These are phyloP conservation scores for Timandra comae DNA, from an alignment of 2,888 invertebrate species.

Conservation along the genomic window DNA sequence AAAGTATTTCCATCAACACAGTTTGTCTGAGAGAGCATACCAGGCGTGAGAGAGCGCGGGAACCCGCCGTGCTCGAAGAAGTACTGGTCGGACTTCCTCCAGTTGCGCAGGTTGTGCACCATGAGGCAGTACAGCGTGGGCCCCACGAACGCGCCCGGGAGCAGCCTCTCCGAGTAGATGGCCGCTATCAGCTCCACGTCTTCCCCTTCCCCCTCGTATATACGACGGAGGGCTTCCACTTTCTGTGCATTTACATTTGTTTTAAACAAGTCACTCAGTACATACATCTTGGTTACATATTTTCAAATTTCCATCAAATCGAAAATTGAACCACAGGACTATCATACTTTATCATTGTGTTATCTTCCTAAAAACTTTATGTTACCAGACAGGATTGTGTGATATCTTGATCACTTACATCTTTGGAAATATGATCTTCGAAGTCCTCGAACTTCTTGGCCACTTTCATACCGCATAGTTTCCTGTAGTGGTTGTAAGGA, in stretches of 20 bases:
- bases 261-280: too few relatives aligned
- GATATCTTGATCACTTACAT: too few relatives aligned
- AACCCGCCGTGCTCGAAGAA: slow-evolving; percentile 37
- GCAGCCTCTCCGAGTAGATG: slow-evolving; percentile 28
- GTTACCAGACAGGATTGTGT: too few relatives aligned
- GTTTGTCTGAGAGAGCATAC: too few relatives aligned
- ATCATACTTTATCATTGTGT: too few relatives aligned
- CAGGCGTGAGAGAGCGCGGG: slow-evolving; percentile 26
- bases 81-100: slow-evolving; percentile 31
- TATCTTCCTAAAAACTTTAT: too few relatives aligned
- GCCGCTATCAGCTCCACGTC: slow-evolving; percentile 36
- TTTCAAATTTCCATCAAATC: too few relatives aligned
- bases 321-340: too few relatives aligned
- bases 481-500: slow-evolving; percentile 89
- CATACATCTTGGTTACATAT: too few relatives aligned
- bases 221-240: slow-evolving; percentile 29
- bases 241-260: slow-evolving; percentile 22
- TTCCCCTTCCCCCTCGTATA: slow-evolving; percentile 29
- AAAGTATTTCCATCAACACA: too few relatives aligned
- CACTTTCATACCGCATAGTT: slow-evolving; percentile 85
- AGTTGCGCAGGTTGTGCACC: slow-evolving; percentile 26
- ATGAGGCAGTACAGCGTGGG: slow-evolving; percentile 36
- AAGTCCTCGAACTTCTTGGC: slow-evolving; percentile 84
- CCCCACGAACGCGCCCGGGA: slow-evolving; percentile 23
- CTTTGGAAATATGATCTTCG: slow-evolving; percentile 79